phyloP scores from a whole-genome alignment of 2,888 invertebrate genomes.

The Biston betularia region DNA sequence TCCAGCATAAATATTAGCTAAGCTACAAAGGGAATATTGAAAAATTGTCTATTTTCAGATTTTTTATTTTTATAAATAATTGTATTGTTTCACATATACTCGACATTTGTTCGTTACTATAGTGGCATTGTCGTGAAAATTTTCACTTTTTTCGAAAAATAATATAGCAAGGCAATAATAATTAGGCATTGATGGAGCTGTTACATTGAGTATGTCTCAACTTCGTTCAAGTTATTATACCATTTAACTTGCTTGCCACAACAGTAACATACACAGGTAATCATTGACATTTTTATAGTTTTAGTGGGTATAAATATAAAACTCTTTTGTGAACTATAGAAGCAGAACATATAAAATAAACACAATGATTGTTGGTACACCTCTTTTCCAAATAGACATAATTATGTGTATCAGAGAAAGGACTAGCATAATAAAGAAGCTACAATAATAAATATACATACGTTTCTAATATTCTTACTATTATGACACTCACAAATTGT shows the following conservation, averaged over 20 bases:
- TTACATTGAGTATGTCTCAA: neutral
- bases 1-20: no score
- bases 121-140: neutral
- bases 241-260: neutral
- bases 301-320: slow-evolving; percentile 7
- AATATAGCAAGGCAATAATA: no score
- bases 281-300: neutral
- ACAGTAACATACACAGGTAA: neutral
- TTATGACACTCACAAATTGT: neutral
- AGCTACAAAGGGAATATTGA: no score
- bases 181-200: neutral
- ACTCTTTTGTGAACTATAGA: slow-evolving; percentile 3
- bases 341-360: neutral
- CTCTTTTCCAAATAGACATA: slow-evolving; percentile 11
- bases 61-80: no score
- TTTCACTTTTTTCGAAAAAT: neutral
- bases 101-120: neutral
- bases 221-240: neutral
- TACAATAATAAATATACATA: slow-evolving; percentile 6
- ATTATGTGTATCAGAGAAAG: slow-evolving; percentile 1
- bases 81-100: no score
- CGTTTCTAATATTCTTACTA: neutral
- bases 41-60: no score
- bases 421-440: slow-evolving; percentile 19
- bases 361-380: neutral